A percentile compares a stretch with the other conserved stretches of the same genome.
Conservation (phyloP, 2,888 invertebrate genomes). For the Cephus nigrinus region DNA sequence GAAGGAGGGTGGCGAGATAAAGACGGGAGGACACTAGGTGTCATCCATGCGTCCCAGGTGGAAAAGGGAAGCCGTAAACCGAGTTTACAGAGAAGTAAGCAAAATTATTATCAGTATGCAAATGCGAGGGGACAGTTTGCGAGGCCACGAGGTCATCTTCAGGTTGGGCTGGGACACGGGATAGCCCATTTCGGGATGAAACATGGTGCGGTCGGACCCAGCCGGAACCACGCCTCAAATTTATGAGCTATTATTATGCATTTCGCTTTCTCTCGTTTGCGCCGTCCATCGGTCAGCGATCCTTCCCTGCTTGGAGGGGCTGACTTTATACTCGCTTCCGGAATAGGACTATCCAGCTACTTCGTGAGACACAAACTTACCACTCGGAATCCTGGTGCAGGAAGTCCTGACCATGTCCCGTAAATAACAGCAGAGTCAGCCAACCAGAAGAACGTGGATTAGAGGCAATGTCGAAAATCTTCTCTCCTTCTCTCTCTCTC, state of each 20-base stretch:
- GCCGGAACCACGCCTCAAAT: conserved; percentile 44
- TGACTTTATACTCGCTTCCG: conserved; percentile 2
- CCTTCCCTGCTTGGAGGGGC: conserved; percentile 12
- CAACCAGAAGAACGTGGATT: no score
- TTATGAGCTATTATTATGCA: conserved; percentile 56
- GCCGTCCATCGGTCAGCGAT: conserved; percentile 14
- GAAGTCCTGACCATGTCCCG: no score
- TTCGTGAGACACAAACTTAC: no score
- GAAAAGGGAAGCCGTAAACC: no score
- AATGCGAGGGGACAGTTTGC: conserved; percentile 25
- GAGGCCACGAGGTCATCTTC: not conserved
- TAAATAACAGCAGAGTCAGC: no score
- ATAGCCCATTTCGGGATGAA: conserved; percentile 30
- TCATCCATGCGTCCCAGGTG: no score
- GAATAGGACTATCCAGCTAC: conserved; percentile 1
- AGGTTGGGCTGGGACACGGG: not conserved
- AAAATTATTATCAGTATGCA: conserved; percentile 37
- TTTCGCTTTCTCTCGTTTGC: conserved; percentile 39
- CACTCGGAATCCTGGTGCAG: no score
- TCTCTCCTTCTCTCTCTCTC: no score
- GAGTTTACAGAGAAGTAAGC: conserved; percentile 24
- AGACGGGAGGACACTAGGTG: no score
- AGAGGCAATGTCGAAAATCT: no score
- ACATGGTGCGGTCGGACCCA: conserved; percentile 35
- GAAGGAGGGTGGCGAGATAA: no score